Evolutionary conservation across 2,113 vertebrate genomes (phyloP).

Genomic region (Oceanites oceanicus): DNA sequence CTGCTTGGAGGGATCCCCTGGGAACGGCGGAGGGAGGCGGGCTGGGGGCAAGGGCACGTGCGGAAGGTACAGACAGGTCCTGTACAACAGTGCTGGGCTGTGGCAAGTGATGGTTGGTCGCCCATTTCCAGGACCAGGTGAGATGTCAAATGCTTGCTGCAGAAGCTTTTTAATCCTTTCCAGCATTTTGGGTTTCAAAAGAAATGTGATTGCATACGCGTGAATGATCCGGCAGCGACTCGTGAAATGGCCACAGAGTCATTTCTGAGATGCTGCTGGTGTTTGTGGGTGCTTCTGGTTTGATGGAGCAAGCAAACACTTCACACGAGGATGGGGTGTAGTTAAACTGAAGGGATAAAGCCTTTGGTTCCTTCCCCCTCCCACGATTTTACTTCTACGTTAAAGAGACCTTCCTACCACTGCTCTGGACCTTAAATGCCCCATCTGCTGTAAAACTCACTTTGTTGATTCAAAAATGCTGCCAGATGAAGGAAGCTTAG

Average conservation of each 20-base stretch:
- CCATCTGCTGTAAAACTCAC: background rate
- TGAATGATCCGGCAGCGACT: accelerated
- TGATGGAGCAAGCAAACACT: background rate
- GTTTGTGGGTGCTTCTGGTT: accelerated
- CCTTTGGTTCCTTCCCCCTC: background rate
- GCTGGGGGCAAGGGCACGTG: background rate
- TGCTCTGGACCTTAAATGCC: background rate
- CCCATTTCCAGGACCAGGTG: background rate
- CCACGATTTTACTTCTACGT: background rate
- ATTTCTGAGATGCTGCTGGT: background rate
- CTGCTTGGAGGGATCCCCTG: background rate
- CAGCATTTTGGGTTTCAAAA: background rate
- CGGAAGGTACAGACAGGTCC: background rate
- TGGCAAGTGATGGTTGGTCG: background rate
- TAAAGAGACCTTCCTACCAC: background rate
- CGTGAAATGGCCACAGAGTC: accelerated
- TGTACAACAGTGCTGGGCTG: accelerated
- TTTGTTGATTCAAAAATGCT: background rate
- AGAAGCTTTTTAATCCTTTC: background rate
- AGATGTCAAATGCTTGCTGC: background rate
- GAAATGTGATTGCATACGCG: accelerated
- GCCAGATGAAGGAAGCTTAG: background rate
- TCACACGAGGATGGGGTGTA: background rate
- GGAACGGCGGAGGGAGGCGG: background rate
- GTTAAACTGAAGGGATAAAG: background rate